Evolutionary conservation across 2,113 vertebrate genomes (phyloP).

Genomic region (Aepyceros melampus): DNA sequence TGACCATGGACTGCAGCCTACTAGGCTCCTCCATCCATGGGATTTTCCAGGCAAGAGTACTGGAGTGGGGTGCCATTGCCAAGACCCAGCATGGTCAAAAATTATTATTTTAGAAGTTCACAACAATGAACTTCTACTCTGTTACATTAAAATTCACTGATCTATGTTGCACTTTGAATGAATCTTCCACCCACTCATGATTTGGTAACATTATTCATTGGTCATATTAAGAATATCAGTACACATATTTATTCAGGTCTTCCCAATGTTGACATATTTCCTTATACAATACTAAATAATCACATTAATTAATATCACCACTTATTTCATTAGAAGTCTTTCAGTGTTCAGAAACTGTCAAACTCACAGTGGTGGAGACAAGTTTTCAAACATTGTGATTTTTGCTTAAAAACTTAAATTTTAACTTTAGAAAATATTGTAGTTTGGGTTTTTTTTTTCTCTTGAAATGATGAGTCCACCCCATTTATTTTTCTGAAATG

Average conservation of each 20-base stretch:
- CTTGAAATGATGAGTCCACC: background rate
- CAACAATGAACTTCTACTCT: background rate
- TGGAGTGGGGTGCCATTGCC: background rate
- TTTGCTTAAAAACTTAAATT: constrained; percentile 2
- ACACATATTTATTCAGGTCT: background rate
- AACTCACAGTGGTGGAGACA: background rate
- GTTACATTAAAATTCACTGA: background rate
- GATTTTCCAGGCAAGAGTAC: background rate
- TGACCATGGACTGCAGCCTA: background rate
- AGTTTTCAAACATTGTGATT: background rate
- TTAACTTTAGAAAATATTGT: background rate
- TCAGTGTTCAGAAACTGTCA: background rate
- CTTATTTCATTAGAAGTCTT: background rate
- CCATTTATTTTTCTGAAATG: constrained; percentile 8
- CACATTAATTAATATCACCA: background rate
- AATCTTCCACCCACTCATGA: background rate
- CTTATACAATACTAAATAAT: background rate
- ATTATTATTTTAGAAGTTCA: background rate
- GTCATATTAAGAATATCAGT: background rate
- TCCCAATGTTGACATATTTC: background rate
- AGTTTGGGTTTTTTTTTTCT: background rate
- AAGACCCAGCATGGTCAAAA: background rate
- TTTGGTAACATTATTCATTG: background rate
- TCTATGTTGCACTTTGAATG: background rate
- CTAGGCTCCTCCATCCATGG: background rate